phyloP scores from a whole-genome alignment of 2,888 invertebrate genomes.

The Hymenopus coronatus region DNA sequence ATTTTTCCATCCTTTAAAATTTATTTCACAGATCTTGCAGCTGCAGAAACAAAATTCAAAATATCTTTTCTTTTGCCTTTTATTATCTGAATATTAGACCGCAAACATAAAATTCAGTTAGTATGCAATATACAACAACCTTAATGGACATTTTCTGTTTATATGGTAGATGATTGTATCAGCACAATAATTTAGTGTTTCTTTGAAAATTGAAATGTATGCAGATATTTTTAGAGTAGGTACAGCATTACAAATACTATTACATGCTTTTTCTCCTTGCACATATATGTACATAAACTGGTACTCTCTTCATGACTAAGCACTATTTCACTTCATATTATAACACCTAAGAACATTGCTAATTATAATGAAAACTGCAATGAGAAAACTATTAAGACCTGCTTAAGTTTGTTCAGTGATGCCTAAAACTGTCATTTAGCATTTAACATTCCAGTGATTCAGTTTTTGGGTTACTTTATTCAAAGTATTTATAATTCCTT shows the following conservation, averaged over 20 bases:
- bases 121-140: neutral
- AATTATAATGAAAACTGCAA: neutral
- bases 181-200: neutral
- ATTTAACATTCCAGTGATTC: neutral
- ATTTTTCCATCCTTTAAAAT: neutral
- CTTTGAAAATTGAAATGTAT: neutral
- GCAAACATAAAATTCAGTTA: neutral
- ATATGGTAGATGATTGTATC: neutral
- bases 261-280: neutral
- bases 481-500: no score
- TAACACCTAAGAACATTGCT: neutral
- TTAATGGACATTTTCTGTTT: neutral
- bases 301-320: neutral
- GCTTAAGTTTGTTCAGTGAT: neutral
- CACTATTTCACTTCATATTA: neutral
- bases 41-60: neutral
- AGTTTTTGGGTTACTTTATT: no score
- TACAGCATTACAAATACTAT: neutral
- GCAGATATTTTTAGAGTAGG: neutral
- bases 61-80: neutral
- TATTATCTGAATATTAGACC: no score
- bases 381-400: neutral
- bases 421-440: neutral
- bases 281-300: neutral
- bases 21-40: neutral